Conservation (phyloP, 2,888 invertebrate genomes). For the Megamerina dolium region DNA sequence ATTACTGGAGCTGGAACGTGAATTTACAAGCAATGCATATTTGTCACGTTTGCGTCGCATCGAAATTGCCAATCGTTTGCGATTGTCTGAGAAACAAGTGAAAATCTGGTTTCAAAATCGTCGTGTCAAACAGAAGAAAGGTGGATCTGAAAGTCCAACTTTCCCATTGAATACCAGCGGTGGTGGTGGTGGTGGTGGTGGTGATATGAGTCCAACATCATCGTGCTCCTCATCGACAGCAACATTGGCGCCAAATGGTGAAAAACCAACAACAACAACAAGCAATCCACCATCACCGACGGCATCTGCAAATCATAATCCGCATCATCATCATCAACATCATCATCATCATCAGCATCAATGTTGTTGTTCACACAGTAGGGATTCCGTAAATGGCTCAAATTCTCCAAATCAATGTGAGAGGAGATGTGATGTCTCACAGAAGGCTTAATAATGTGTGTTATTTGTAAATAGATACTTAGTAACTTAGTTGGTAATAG, state of each 20-base stretch:
- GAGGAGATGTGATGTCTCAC: too few relatives aligned
- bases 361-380: conserved; percentile 13
- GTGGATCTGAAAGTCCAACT: conserved; percentile 58
- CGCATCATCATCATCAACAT: conserved; percentile 5
- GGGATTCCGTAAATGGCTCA: background rate
- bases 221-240: conserved; percentile 9
- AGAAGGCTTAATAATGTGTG: too few relatives aligned
- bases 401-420: too few relatives aligned
- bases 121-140: conserved; percentile 89
- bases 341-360: background rate
- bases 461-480: too few relatives aligned
- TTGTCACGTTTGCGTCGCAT: conserved; percentile 81
- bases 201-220: conserved; percentile 24
- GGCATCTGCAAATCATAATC: conserved; percentile 10
- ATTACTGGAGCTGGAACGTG: conserved; percentile 78
- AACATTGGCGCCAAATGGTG: background rate
- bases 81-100: conserved; percentile 89
- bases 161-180: conserved; percentile 32
- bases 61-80: conserved; percentile 84
- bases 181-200: conserved; percentile 16
- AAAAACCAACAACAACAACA: conserved; percentile 11
- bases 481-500: too few relatives aligned
- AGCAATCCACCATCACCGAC: background rate
- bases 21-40: conserved; percentile 87
- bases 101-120: conserved; percentile 93